Evolutionary conservation across 1,140 invertebrate genomes (phyloP), one percentile per base, ranked within the genome.

Genomic region (Euura lappo): DNA sequence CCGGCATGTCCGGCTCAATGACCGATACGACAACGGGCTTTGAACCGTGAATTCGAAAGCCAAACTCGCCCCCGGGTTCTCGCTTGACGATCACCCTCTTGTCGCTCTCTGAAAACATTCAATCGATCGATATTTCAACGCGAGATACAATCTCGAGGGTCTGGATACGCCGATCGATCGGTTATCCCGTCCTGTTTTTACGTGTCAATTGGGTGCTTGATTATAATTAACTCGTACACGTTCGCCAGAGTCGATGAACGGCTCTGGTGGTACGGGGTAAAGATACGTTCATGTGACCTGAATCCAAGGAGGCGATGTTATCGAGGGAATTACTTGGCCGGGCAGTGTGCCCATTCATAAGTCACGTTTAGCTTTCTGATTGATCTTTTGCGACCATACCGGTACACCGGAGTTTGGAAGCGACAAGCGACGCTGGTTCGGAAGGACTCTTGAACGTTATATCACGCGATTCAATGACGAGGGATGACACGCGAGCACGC

Each of bases 1-100:
- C 97, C 1, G 96, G 95, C 5, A 94, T 97, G 81, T 95, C 94
- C 4, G 94, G 93, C 86, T 98, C 97, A 72, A 99, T 97, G 3
- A 95, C 95, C 2, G 97, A 98, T 4, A 99, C 96, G 1, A 98
- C 96, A 0, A 98, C 96, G 1, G 98, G 97, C 78, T 97, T 95
- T 71, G 95, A 97, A 8, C 97, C 97, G 79, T 98, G 95, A 78
- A 99, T 98, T 68, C 97, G 91, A 81, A 99, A 98, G 8, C 98
- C 98, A 85, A 98, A 99, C 82, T 98, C 97, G 6, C 94, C 95
- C 8, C 86, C 86, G 13, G 94, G 94, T 71, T 94, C 92, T 65
- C 94, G 91, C 75, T 91, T 91, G 0, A 97, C 94, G 64, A 94
- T 89, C 11, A 97, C 93, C 45, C 92, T 94, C 84, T 96, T 96